Base-by-base conservation (phyloP, 2,888 invertebrate genomes). In the Caenorhabditis sp. region DNA sequence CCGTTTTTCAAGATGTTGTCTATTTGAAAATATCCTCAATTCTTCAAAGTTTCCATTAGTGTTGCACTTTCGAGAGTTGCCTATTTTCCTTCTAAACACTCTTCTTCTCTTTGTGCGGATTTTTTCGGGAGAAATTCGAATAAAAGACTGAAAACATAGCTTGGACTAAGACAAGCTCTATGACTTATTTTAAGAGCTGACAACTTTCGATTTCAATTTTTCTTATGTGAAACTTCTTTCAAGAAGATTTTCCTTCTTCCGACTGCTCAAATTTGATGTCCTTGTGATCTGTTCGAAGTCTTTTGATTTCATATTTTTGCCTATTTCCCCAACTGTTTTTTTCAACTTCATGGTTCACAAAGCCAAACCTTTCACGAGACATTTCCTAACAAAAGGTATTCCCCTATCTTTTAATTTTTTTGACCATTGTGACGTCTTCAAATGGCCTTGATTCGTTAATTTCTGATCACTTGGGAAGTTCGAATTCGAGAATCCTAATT, bases 401-500 rank as follows among this genome's bases (percentile, higher is more conserved):
- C 26, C 51, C 26, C 26, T 54, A 10, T 26, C 22, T 12, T 54
- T 12, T 26, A 54, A 54, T 54, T 54, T 54, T n/a, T 54, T 3
- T 54, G 24, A 61, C 44, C 44, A 24, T 63, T 26, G n/a, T 63
- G 63, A 63, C 63, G 63, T 63, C n/a, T n/a, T n/a, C 41, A 28
- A 24, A 16, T 44, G 63, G 47, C 63, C 63, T 63, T 63, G 63
- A 63, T 63, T 63, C 28, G 26, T n/a, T 47, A 63, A 63, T 22
- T 47, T 26, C 5, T 63, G 63, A 63, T 63, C 63, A 63, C n/a
- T 26, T 47, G 19, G 19, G 10, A 47, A 47, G 47, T 47, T 24
- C 14, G 47, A 63, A 63, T 47, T 24, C 14, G 47, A 63, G 28
- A 63, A 44, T 26, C 26, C 44, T 38, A 38, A 26, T n/a, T n/a